These are phyloP conservation scores for Mya arenaria DNA, from an alignment of 1,140 invertebrate species.

Conservation along the genomic window DNA sequence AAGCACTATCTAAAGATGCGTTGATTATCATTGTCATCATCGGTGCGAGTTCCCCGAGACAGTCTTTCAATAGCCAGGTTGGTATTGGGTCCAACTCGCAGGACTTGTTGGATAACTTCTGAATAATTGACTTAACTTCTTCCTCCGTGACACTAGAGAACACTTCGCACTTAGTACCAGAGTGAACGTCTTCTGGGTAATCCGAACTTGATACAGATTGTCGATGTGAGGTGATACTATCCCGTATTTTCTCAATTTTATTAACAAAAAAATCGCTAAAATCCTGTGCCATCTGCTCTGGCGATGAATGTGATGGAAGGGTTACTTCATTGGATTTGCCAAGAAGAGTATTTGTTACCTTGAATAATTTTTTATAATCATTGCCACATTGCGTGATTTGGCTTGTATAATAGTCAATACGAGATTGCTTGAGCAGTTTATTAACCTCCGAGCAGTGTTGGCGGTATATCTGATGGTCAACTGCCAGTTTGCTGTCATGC, in stretches of 20 bases:
- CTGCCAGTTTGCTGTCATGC: slow-evolving; percentile 8
- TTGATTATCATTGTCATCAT: background rate
- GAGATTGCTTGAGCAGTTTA: background rate
- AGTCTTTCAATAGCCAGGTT: slow-evolving; percentile 18
- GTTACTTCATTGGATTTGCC: background rate
- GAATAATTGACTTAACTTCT: background rate
- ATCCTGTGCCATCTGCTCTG: background rate
- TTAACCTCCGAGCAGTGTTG: background rate
- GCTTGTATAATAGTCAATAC: background rate
- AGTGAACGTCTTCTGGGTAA: background rate
- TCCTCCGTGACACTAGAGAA: background rate
- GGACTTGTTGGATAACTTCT: background rate
- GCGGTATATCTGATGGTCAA: slow-evolving; percentile 31
- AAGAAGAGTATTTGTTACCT: slow-evolving; percentile 3
- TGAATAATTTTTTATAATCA: background rate
- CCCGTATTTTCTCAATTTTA: background rate
- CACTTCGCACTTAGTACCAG: background rate
- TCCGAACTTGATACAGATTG: background rate
- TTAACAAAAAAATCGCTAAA: background rate
- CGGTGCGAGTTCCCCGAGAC: slow-evolving; percentile 11
- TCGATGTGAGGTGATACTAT: background rate
- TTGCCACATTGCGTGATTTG: background rate
- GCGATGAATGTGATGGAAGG: background rate
- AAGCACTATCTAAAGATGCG: background rate
- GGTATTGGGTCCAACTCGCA: slow-evolving; percentile 23